Base-by-base conservation (phyloP, 37 sponge, comb jelly and placozoan genomes). In the Diacarnus erythraeanus region DNA sequence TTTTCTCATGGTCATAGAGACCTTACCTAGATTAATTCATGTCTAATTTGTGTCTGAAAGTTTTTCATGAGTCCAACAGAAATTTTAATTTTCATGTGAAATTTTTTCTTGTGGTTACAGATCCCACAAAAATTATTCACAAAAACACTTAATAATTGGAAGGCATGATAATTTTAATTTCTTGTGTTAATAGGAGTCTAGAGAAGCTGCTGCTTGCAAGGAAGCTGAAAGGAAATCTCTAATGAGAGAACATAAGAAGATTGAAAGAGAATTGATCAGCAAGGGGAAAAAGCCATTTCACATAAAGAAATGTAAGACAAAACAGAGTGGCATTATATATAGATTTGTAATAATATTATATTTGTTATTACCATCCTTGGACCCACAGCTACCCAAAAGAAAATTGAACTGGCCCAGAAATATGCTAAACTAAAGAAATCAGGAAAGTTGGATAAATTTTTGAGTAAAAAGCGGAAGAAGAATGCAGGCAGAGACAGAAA, bases 241-340 rank as follows among this genome's bases (percentile, higher is more conserved):
- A 0, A 54, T 79, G 64, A 86, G 75, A 27, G 88, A 94, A 63
- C 92, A 90, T 76, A 90, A 57, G 41, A 87, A 69, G 57, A 22
- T 27, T 6, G 88, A 94, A 72, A 70, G 71, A 25, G 71, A 87
- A 58, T 67, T 83, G n/a, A 34, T 64, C 18, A 81, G 67, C 42
- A 42, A 79, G 20, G 94, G 94, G 23, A 94, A 90, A 72, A 90
- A 83, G 65, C 85, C 94, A 71, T 94, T 90, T 71, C 87, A 76
- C 75, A 42, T 94, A 59, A 90, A 90, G 65, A 84, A 80, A 84
- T 73, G 94, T 94, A 74, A 65, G 75, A 68, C 2, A 30, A 8
- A 35, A 33, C 21, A 37, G 20, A 35, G 38, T 68, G 12, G 18
- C 34, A n/a, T 9, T 63, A 26, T 20, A n/a, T 26, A 26, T 23